These are phyloP conservation scores for Gadus chalcogrammus DNA, from an alignment of 2,113 vertebrate species.

Conservation along the genomic window DNA sequence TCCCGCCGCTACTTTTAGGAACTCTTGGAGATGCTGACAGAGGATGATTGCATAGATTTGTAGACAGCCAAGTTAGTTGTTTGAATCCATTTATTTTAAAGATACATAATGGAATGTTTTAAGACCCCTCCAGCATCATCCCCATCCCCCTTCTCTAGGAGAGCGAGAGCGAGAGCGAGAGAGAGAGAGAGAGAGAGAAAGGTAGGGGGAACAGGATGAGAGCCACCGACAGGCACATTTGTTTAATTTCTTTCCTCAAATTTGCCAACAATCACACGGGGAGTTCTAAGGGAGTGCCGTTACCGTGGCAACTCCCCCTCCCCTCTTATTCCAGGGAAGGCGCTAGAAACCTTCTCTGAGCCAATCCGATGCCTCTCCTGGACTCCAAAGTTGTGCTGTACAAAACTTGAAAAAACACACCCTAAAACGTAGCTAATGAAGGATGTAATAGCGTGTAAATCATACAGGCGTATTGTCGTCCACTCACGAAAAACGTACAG, in stretches of 20 bases:
- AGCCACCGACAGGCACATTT: constrained; percentile 45
- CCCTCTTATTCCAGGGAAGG: constrained; percentile 3
- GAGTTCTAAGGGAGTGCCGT: not conserved
- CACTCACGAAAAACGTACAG: constrained; percentile 19
- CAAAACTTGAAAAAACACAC: too few species aligned
- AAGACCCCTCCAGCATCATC: constrained; percentile 34
- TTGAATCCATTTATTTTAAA: constrained; percentile 39
- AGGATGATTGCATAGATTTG: constrained; percentile 73
- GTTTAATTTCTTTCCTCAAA: constrained; percentile 16
- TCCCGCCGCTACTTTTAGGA: constrained; percentile 23
- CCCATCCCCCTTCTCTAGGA: constrained; percentile 23
- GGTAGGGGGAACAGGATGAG: constrained; percentile 27
- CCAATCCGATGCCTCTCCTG: not conserved
- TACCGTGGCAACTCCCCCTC: constrained; percentile 3
- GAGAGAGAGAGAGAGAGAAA: constrained; percentile 3
- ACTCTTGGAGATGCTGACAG: constrained; percentile 34
- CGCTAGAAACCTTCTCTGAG: constrained; percentile 8
- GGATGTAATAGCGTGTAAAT: too few species aligned
- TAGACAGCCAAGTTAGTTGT: constrained; percentile 53
- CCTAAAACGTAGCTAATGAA: too few species aligned
- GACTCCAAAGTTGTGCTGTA: too few species aligned
- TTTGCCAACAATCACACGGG: constrained; percentile 16
- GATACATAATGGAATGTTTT: constrained; percentile 69
- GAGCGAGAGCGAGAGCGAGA: constrained; percentile 14
- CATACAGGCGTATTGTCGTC: too few species aligned